Percentiles rank a stretch among this genome's conserved stretches.
phyloP scores from a whole-genome alignment of 2,797 vertebrate genomes.

The Gallinago solitaria region DNA sequence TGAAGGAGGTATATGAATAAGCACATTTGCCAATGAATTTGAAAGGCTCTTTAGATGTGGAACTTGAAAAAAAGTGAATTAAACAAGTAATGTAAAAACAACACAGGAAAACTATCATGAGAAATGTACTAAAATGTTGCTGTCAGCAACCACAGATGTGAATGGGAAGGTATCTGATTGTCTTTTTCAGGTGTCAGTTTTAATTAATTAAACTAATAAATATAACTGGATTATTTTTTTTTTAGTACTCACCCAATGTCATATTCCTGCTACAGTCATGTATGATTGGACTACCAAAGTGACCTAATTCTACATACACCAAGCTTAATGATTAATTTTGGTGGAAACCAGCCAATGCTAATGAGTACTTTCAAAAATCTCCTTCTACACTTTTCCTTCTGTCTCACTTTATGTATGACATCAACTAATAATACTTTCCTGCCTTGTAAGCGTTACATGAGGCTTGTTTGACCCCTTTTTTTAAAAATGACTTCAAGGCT shows the following conservation, averaged over 20 bases:
- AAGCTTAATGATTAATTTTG: background rate
- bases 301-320: background rate
- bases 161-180: background rate
- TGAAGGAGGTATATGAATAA: background rate
- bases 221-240: background rate
- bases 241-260: accelerated
- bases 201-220: background rate
- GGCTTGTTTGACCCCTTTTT: background rate
- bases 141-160: background rate
- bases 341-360: background rate
- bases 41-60: background rate
- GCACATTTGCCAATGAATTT: background rate
- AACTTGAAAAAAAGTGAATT: background rate
- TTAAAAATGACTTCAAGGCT: background rate
- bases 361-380: background rate
- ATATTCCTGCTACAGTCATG: background rate
- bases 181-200: background rate
- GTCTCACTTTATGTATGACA: background rate
- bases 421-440: background rate
- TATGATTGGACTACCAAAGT: background rate
- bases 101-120: accelerated
- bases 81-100: background rate
- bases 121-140: background rate
- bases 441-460: background rate
- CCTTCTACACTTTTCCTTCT: background rate